Evolutionary conservation across 64 coral and sea anemone genomes (phyloP).

Genomic region (Anthopleura sola): DNA sequence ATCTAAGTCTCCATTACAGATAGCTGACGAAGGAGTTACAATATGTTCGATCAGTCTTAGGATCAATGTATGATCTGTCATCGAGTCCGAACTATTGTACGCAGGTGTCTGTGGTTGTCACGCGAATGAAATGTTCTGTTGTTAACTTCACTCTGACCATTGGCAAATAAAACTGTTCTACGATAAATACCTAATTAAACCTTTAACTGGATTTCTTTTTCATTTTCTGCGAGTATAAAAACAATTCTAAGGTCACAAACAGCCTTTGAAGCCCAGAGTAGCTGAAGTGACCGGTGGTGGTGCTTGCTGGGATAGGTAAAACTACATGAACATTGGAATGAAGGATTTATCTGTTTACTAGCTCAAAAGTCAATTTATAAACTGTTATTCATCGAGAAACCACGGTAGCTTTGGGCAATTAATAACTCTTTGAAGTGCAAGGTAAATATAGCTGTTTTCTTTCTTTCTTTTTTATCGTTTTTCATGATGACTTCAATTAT

Average conservation of each 20-base stretch:
- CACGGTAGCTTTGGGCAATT: not conserved
- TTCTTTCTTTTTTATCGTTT: not conserved
- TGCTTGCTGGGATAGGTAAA: not conserved
- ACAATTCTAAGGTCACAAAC: not conserved
- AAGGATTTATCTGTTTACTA: not conserved
- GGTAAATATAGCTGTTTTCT: conserved; percentile 1
- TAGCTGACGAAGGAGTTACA: conserved; percentile 21
- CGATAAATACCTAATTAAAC: not conserved
- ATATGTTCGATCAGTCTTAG: not conserved
- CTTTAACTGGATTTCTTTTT: not conserved
- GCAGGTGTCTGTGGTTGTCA: conserved; percentile 11
- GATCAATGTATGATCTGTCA: conserved; percentile 3
- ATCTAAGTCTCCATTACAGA: conserved; percentile 22
- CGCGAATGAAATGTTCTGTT: not conserved
- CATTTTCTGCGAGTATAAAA: not conserved
- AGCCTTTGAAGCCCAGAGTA: not conserved
- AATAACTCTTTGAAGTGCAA: conserved; percentile 6
- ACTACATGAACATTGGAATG: not conserved
- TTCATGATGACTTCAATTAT: not conserved
- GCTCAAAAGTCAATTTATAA: not conserved
- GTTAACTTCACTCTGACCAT: not conserved
- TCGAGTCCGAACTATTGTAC: not conserved
- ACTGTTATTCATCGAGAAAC: not conserved
- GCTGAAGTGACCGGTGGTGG: not conserved
- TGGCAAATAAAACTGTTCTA: not conserved